Percentiles rank a stretch among this genome's conserved stretches.
These are phyloP conservation scores for Pseudorasbora parva DNA, from an alignment of 2,113 vertebrate genomes.

Conservation along the genomic window DNA sequence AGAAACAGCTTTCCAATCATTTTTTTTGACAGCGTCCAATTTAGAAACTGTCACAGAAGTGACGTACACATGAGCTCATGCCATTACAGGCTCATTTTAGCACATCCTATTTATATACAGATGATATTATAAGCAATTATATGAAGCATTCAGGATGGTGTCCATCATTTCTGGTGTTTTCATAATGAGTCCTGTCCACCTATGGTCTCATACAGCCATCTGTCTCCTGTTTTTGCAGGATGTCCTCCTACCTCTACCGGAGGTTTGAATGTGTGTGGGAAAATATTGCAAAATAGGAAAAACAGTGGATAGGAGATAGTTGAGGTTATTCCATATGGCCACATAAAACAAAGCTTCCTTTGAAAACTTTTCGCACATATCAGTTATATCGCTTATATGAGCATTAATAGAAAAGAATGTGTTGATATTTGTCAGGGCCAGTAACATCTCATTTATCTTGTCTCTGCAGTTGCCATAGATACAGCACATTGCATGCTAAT, in stretches of 20 bases:
- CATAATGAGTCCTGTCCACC: conserved; percentile 18
- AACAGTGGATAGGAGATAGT: neutral
- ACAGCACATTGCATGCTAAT: conserved; percentile 41
- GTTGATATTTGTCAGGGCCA: conserved; percentile 21
- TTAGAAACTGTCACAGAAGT: neutral
- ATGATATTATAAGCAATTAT: neutral
- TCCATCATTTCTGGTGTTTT: conserved; percentile 57
- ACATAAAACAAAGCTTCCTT: neutral
- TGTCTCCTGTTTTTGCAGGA: conserved; percentile 44
- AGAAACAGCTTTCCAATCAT: neutral
- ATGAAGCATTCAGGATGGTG: conserved; percentile 22
- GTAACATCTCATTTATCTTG: conserved; percentile 25
- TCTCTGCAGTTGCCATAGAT: conserved; percentile 37
- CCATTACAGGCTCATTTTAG: neutral
- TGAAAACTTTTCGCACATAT: neutral
- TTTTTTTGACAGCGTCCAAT: neutral
- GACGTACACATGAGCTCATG: neutral
- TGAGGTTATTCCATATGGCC: neutral
- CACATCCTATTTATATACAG: neutral
- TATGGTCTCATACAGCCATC: conserved; percentile 57
- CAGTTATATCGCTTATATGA: conserved; percentile 15
- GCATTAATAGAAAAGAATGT: conserved; percentile 22
- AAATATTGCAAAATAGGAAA: conserved; percentile 30
- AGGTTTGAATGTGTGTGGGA: conserved; percentile 57
- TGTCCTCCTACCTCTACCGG: conserved; percentile 44